phyloP scores from a whole-genome alignment of 1,140 invertebrate genomes.

The Proctacanthus coquilletti region DNA sequence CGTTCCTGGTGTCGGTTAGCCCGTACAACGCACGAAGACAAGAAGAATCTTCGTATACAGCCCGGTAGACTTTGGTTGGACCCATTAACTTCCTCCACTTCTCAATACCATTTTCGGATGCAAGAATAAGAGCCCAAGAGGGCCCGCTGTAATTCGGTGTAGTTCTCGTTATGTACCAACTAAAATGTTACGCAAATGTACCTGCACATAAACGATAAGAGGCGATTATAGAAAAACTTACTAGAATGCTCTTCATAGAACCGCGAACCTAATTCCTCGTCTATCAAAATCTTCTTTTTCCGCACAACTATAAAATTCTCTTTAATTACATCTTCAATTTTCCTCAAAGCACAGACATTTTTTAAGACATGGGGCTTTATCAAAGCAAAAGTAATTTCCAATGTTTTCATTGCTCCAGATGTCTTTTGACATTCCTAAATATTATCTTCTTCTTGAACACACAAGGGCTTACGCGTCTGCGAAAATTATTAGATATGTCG shows the following conservation, averaged over 20 bases:
- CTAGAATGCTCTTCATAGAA: constrained; percentile 74
- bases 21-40: constrained; percentile 70
- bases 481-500: no score
- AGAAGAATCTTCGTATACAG: constrained; percentile 58
- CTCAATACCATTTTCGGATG: constrained; percentile 53
- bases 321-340: constrained; percentile 50
- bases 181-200: no score
- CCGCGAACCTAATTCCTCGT: constrained; percentile 43
- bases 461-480: no score
- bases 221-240: constrained; percentile 77
- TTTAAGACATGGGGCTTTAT: constrained; percentile 59
- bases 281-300: constrained; percentile 47
- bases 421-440: no score
- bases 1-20: constrained; percentile 82
- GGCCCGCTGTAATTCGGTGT: constrained; percentile 49
- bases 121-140: constrained; percentile 60
- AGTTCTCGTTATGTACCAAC: not conserved
- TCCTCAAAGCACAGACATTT: constrained; percentile 46
- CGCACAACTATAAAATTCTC: constrained; percentile 59
- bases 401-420: no score
- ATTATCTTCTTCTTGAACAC: no score
- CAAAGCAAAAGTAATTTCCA: constrained; percentile 59
- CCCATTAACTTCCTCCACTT: constrained; percentile 74
- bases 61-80: constrained; percentile 71
- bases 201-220: constrained; percentile 76